These are phyloP conservation scores for Epinephelus moara DNA, from an alignment of 2,113 vertebrate species.

Conservation along the genomic window DNA sequence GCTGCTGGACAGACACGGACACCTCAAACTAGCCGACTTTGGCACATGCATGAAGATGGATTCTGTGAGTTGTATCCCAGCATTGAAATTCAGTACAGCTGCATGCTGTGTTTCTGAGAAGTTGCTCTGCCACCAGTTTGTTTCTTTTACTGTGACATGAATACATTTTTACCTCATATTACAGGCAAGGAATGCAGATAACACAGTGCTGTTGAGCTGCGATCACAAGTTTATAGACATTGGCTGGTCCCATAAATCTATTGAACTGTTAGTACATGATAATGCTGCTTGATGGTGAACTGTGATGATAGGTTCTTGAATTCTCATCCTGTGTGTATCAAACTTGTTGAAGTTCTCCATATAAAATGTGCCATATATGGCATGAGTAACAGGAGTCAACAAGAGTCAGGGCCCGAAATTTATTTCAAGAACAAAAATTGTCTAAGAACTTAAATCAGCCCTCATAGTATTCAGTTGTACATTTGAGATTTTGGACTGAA, in stretches of 20 bases:
- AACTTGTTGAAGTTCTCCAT: neutral
- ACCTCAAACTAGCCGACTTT: conserved; percentile 98
- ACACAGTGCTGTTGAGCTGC: neutral
- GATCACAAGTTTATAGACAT: neutral
- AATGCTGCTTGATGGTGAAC: neutral
- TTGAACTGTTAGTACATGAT: neutral
- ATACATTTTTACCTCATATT: neutral
- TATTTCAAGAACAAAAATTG: neutral
- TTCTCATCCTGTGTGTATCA: neutral
- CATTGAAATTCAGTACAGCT: neutral
- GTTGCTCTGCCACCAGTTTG: neutral
- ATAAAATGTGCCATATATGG: neutral
- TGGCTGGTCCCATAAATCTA: neutral
- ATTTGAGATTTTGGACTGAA: neutral
- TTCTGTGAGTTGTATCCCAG: conserved; percentile 85
- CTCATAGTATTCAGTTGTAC: neutral
- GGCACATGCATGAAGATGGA: conserved; percentile 99
- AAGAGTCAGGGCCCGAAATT: neutral
- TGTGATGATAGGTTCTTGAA: neutral
- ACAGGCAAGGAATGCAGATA: neutral
- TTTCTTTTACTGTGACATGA: neutral
- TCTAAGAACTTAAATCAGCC: neutral
- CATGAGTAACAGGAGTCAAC: too few species aligned
- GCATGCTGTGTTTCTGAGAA: neutral
- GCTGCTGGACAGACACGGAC: conserved; percentile 94